Percentiles rank a stretch among this genome's conserved stretches.
Evolutionary conservation across 2,113 vertebrate species (phyloP).

Genomic region (Archocentrus centrarchus): DNA sequence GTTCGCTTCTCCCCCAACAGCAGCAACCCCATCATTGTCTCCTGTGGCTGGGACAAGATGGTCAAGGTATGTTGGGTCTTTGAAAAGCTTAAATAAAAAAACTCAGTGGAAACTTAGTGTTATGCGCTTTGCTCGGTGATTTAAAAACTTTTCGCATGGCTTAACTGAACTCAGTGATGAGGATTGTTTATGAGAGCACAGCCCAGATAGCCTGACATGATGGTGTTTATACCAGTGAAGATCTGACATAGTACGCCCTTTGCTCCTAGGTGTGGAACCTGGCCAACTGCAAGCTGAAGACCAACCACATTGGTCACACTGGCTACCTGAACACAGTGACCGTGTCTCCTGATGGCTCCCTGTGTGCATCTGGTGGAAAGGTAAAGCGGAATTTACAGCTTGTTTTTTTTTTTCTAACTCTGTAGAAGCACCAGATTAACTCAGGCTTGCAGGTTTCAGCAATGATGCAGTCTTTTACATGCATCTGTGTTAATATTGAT

Average conservation of each 20-base stretch:
- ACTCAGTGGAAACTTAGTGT: neutral
- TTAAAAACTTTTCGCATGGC: slow-evolving; percentile 39
- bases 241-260: neutral
- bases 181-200: slow-evolving; percentile 58
- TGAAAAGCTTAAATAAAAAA: too few relatives aligned
- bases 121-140: slow-evolving; percentile 52
- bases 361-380: slow-evolving; percentile 97
- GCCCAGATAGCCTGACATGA: neutral
- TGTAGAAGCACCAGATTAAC: neutral
- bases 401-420: neutral
- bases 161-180: slow-evolving; percentile 62
- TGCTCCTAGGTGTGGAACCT: slow-evolving; percentile 92
- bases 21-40: slow-evolving; percentile 99
- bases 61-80: slow-evolving; percentile 86
- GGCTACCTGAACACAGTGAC: slow-evolving; percentile 96
- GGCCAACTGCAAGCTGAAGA: slow-evolving; percentile 98
- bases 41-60: slow-evolving; percentile 97
- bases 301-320: slow-evolving; percentile 95
- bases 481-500: slow-evolving; percentile 77
- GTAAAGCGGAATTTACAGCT: slow-evolving; percentile 61
- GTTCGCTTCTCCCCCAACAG: slow-evolving; percentile 98
- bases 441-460: slow-evolving; percentile 42
- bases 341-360: slow-evolving; percentile 93
- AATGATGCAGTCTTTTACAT: slow-evolving; percentile 77
- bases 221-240: neutral